A percentile compares a stretch with the other conserved stretches of the same genome.
Evolutionary conservation across 2,888 invertebrate species (phyloP).

Genomic region (Drosophila paranaensis): DNA sequence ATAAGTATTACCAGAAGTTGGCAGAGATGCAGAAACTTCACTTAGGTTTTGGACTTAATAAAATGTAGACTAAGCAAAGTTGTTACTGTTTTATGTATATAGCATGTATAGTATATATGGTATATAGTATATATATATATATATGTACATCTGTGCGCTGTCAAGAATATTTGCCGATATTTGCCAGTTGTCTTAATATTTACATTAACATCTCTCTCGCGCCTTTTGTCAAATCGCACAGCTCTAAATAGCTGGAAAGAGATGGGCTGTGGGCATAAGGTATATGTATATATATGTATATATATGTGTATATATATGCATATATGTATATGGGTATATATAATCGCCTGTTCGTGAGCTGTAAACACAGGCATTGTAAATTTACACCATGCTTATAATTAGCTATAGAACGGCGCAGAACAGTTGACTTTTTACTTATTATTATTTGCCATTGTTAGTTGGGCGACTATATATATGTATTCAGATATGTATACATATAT

Average conservation of each 20-base stretch:
- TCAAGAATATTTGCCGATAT: conserved; percentile 32
- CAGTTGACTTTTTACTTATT: conserved; percentile 57
- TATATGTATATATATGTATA: conserved; percentile 46
- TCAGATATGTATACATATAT: neutral
- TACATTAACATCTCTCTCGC: conserved; percentile 37
- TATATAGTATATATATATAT: neutral
- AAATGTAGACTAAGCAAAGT: too few relatives aligned
- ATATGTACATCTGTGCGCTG: conserved; percentile 31
- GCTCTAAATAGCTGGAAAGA: conserved; percentile 30
- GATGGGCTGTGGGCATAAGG: conserved; percentile 8
- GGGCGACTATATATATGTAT: neutral
- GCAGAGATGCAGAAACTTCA: too few relatives aligned
- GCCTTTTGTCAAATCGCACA: conserved; percentile 56
- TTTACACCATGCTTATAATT: conserved; percentile 75
- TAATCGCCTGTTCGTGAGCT: conserved; percentile 73
- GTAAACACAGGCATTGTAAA: conserved; percentile 75
- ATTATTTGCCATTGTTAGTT: conserved; percentile 8
- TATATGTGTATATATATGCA: conserved; percentile 55
- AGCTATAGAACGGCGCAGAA: conserved; percentile 66
- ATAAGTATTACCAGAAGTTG: too few relatives aligned
- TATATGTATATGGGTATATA: conserved; percentile 66
- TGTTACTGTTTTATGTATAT: too few relatives aligned
- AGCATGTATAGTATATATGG: too few relatives aligned
- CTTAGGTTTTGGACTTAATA: too few relatives aligned
- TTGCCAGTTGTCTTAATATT: conserved; percentile 52